phyloP scores from a whole-genome alignment of 2,797 vertebrate genomes.

The Pseudocheirus occidentalis region DNA sequence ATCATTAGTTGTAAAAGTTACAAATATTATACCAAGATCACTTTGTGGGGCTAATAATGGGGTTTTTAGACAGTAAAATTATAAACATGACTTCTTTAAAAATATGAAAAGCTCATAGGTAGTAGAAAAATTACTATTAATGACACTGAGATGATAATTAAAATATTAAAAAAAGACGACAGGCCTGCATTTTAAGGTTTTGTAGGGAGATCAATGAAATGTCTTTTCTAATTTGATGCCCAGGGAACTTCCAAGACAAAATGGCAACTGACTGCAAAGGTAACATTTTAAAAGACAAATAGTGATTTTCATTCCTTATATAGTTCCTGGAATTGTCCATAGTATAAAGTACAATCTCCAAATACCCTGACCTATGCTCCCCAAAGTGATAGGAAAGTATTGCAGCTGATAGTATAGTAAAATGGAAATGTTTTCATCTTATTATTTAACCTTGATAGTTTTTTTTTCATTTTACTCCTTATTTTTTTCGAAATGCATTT shows the following conservation, averaged over 20 bases:
- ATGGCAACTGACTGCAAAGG: neutral
- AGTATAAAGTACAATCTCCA: neutral
- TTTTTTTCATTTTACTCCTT: neutral
- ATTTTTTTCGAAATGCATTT: neutral
- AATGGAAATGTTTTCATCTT: neutral
- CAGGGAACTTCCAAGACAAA: slow-evolving; percentile 1
- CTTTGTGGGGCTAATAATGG: neutral
- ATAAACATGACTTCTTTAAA: neutral
- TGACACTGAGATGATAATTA: neutral
- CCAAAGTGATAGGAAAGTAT: neutral
- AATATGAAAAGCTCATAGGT: neutral
- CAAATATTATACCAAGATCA: neutral
- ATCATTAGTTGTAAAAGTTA: neutral
- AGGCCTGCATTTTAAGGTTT: neutral
- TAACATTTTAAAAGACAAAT: slow-evolving; percentile 12
- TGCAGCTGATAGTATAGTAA: neutral
- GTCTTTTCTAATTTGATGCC: slow-evolving; percentile 9
- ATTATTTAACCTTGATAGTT: neutral
- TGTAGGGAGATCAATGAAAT: slow-evolving; percentile 16
- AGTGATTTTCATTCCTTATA: neutral
- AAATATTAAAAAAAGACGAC: neutral
- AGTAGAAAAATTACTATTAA: slow-evolving; percentile 4
- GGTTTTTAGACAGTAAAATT: neutral
- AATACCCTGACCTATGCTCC: neutral
- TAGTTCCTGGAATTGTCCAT: neutral